Conservation (phyloP, 92 coral and sea anemone species). For the Phenganax subtilis region DNA sequence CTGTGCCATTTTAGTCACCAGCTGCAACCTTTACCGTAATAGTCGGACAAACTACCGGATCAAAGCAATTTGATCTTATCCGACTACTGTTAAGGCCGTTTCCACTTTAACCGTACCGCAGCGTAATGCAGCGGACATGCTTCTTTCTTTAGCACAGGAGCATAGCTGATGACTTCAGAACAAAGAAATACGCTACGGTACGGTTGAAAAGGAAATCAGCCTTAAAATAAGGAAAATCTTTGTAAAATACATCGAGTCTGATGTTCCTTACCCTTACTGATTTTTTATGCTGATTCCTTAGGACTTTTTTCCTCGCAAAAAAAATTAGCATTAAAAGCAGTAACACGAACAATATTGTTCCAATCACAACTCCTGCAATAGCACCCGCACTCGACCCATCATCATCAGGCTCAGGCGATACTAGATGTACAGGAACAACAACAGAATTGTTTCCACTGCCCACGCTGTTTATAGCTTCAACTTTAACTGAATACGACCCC, state of each 20-base stretch:
- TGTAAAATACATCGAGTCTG: not conserved
- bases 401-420: not conserved
- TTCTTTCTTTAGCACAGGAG: too few relatives aligned
- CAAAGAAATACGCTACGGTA: too few relatives aligned
- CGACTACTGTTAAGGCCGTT: too few relatives aligned
- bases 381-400: not conserved
- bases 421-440: not conserved
- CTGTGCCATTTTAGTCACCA: too few relatives aligned
- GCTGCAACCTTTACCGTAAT: too few relatives aligned
- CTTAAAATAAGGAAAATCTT: too few relatives aligned
- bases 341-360: not conserved
- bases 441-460: conserved; percentile 3
- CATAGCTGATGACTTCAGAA: too few relatives aligned
- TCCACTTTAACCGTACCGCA: too few relatives aligned
- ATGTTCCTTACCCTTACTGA: conserved; percentile 8
- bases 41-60: too few relatives aligned
- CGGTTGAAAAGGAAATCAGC: too few relatives aligned
- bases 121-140: too few relatives aligned
- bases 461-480: not conserved
- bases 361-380: conserved; percentile 1
- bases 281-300: not conserved
- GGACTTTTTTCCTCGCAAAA: not conserved
- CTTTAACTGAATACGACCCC: not conserved
- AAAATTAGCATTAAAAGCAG: not conserved
- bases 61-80: too few relatives aligned